Conservation (phyloP, 2,888 invertebrate genomes). For the Drosophila cracens region DNA sequence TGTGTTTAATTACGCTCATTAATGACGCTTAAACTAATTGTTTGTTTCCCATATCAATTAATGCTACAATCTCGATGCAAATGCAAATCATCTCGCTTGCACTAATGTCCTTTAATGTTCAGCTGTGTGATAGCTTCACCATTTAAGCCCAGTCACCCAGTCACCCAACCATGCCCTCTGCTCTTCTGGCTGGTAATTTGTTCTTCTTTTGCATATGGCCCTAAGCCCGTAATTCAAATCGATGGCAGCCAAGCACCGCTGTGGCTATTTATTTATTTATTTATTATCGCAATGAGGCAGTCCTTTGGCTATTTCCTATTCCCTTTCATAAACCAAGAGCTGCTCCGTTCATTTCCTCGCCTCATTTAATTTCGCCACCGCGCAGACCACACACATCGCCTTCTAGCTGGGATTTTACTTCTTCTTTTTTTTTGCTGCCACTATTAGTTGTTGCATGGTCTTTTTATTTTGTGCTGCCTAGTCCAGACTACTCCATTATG, state of each 20-base stretch:
- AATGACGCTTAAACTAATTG: conserved; percentile 28
- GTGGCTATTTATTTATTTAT: conserved; percentile 59
- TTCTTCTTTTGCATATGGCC: conserved; percentile 29
- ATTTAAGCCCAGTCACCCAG: conserved; percentile 50
- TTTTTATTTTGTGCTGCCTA: conserved; percentile 15
- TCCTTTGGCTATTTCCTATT: conserved; percentile 45
- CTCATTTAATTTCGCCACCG: conserved; percentile 59
- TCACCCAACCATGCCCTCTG: conserved; percentile 52
- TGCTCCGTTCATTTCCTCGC: conserved; percentile 52
- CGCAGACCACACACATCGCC: conserved; percentile 58
- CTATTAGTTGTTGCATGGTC: conserved; percentile 66
- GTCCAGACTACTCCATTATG: conserved; percentile 41
- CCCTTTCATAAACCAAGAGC: conserved; percentile 21
- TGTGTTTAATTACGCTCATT: conserved; percentile 11
- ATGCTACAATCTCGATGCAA: conserved; percentile 29
- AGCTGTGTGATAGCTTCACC: conserved; percentile 46
- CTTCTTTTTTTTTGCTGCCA: conserved; percentile 16
- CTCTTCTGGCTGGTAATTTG: conserved; percentile 36
- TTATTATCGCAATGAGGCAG: conserved; percentile 77
- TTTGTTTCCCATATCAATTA: conserved; percentile 42
- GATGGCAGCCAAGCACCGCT: conserved; percentile 30
- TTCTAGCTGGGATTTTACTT: conserved; percentile 23
- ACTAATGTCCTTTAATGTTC: conserved; percentile 46
- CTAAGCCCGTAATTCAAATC: conserved; percentile 56
- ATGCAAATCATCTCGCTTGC: conserved; percentile 51